phyloP scores from a whole-genome alignment of 2,888 invertebrate genomes.

The Hirtodrosophila alboralis region DNA sequence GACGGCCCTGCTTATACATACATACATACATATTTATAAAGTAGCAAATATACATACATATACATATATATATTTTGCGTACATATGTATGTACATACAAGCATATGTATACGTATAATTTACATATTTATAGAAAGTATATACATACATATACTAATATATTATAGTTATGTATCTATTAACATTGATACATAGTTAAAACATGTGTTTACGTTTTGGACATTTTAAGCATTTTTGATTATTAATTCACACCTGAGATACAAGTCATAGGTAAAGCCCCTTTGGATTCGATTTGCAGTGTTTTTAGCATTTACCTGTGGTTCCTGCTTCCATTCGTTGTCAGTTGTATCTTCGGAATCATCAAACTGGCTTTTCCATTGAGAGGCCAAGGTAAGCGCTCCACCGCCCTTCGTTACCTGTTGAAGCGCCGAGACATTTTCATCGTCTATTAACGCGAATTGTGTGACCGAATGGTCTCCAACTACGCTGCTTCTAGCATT shows the following conservation, averaged over 20 bases:
- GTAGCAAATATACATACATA: too few species aligned
- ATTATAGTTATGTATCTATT: too few species aligned
- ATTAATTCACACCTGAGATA: slow-evolving; percentile 8
- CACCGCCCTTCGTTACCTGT: slow-evolving; percentile 94
- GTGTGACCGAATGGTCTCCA: slow-evolving; percentile 93
- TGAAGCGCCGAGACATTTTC: slow-evolving; percentile 95
- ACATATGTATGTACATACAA: too few species aligned
- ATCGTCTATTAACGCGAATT: slow-evolving; percentile 96
- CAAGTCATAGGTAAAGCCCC: slow-evolving; percentile 1
- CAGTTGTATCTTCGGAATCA: slow-evolving; percentile 96
- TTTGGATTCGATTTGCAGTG: neutral
- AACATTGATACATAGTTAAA: too few species aligned
- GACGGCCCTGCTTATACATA: too few species aligned
- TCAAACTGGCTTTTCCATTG: slow-evolving; percentile 98
- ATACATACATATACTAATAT: too few species aligned
- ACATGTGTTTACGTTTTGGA: slow-evolving; percentile 17
- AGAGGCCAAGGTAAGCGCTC: slow-evolving; percentile 94
- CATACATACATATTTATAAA: too few species aligned
- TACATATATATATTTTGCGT: too few species aligned
- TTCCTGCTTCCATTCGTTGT: slow-evolving; percentile 97
- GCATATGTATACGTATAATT: too few species aligned
- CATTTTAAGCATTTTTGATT: slow-evolving; percentile 65
- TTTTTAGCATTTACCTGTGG: slow-evolving; percentile 83
- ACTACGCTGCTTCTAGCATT: slow-evolving; percentile 84
- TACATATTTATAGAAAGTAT: too few species aligned